Evolutionary conservation across 2,888 invertebrate genomes (phyloP).

Genomic region (Petrolisthes cinctipes): DNA sequence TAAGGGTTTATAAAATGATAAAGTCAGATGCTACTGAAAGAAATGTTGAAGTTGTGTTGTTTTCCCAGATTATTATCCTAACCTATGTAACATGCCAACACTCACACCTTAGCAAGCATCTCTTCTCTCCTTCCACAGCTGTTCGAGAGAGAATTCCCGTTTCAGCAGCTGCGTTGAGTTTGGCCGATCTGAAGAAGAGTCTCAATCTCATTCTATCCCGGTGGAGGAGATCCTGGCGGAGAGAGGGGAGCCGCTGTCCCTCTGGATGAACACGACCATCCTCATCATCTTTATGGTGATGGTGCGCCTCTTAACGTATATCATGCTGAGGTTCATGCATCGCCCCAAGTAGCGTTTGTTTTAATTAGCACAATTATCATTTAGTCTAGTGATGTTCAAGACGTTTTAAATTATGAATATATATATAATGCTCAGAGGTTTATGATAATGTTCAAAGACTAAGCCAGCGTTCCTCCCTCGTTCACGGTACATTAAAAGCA

Average conservation of each 20-base stretch:
- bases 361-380: background rate
- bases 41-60: too few relatives aligned
- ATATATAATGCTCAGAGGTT: conserved; percentile 41
- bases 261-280: conserved; percentile 82
- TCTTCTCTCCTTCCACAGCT: conserved; percentile 72
- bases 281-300: conserved; percentile 79
- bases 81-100: background rate
- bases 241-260: conserved; percentile 71
- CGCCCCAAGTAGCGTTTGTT: conserved; percentile 58
- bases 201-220: conserved; percentile 75
- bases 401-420: conserved; percentile 13
- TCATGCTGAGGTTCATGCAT: conserved; percentile 77
- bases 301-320: conserved; percentile 80
- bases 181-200: background rate
- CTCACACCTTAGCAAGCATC: background rate
- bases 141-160: conserved; percentile 77
- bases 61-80: background rate
- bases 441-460: conserved; percentile 24
- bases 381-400: background rate
- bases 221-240: conserved; percentile 68
- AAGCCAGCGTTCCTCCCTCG: background rate
- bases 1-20: too few relatives aligned
- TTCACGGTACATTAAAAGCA: background rate
- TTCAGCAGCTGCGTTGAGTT: conserved; percentile 75
- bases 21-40: too few relatives aligned